Evolutionary conservation across 2,797 vertebrate species (phyloP), one percentile per base, ranked within the genome.

Genomic region (Phataginus tricuspis): DNA sequence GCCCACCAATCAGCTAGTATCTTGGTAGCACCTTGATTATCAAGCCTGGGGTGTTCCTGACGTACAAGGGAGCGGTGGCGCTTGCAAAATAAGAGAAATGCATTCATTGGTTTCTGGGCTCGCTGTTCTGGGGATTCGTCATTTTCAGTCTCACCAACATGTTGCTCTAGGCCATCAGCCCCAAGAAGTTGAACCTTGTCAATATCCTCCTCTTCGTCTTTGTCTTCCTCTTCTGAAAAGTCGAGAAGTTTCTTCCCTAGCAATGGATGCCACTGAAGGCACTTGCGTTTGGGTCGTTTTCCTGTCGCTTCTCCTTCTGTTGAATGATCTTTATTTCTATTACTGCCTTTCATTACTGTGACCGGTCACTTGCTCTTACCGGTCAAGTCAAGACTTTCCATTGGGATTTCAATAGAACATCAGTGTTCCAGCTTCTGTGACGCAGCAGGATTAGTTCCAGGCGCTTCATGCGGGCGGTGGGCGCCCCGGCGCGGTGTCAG

Each of bases 1-100:
- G 99, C 99, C 99, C 99, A 99, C 99, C 99, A 99, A 97, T 99
- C 99, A 8, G 99, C 99, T 98, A 99, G 98, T 97, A 99, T 99
- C 98, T 99, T 99, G 94, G 99, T 99, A 97, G 99, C 99, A 79
- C 99, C 99, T 49, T 99, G 99, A 98, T 99, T 99, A 99, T 99
- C 99, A 92, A 99, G 99, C 91, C 99, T 99, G 51, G 99, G 99
- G 97, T 99, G 99, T 94, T 99, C 99, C 97, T 99, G 99, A 34
- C 99, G 99, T 91, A 99, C 99, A n/a, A 99, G 98, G 25, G 99
- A 99, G 80, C 99, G 99, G 98, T 99, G 99, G 7, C 99, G 99
- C 97, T 99, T 99, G 98, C 99, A 99, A 98, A 99, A 99, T 91
- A 99, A 98, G 96, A 99, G 99, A 98, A 99, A 99, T 59, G 99